These are phyloP conservation scores for Melanotus villosus DNA, from an alignment of 2,888 invertebrate genomes.

Conservation along the genomic window DNA sequence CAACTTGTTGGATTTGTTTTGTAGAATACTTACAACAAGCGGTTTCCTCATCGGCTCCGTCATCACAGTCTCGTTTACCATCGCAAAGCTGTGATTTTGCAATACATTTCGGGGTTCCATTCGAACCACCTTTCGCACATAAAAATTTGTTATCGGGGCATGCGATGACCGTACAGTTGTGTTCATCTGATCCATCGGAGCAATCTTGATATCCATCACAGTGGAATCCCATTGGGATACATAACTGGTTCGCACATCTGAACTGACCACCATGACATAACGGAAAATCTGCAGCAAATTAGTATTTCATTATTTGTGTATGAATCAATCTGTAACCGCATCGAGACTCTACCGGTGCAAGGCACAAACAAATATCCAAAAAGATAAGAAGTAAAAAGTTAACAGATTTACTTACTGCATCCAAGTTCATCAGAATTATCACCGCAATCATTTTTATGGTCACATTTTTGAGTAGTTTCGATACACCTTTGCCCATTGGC, in stretches of 20 bases:
- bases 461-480: conserved; percentile 83
- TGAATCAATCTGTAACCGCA: too few relatives aligned
- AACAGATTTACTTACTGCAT: conserved; percentile 91
- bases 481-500: conserved; percentile 86
- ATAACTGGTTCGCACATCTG: conserved; percentile 92
- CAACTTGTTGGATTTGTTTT: too few relatives aligned
- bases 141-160: conserved; percentile 94
- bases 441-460: conserved; percentile 92
- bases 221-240: conserved; percentile 90
- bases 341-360: too few relatives aligned
- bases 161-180: conserved; percentile 88
- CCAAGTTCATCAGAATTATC: conserved; percentile 92
- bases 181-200: conserved; percentile 91
- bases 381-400: too few relatives aligned
- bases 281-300: conserved; percentile 81
- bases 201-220: conserved; percentile 94
- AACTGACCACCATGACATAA: conserved; percentile 93
- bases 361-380: too few relatives aligned
- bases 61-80: conserved; percentile 91
- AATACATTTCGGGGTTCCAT: conserved; percentile 88
- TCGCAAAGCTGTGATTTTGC: conserved; percentile 91
- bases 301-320: too few relatives aligned
- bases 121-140: conserved; percentile 83
- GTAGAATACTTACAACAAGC: conserved; percentile 93
- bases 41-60: conserved; percentile 90